phyloP scores from a whole-genome alignment of 2,888 invertebrate species.

The Gastrophysa polygoni region DNA sequence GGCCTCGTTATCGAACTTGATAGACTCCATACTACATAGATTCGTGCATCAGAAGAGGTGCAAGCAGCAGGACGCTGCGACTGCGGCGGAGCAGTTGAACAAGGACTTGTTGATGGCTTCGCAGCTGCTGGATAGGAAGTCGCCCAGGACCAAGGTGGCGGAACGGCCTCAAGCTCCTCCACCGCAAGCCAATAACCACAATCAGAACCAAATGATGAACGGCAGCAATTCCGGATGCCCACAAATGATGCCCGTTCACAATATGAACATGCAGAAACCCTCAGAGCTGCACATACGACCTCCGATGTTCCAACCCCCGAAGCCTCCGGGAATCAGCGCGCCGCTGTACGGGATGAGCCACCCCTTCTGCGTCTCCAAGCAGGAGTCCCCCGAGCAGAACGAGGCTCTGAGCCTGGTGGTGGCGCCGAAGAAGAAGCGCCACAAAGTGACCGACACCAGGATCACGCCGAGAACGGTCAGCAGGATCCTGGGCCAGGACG shows the following conservation, averaged over 20 bases:
- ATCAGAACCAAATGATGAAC: slow-evolving; percentile 53
- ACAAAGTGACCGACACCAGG: slow-evolving; percentile 95
- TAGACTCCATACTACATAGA: slow-evolving; percentile 86
- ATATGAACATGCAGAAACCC: slow-evolving; percentile 52
- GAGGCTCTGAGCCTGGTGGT: slow-evolving; percentile 95
- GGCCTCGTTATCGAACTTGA: slow-evolving; percentile 79
- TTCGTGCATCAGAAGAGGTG: slow-evolving; percentile 82
- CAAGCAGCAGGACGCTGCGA: slow-evolving; percentile 80
- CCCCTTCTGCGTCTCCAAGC: slow-evolving; percentile 67
- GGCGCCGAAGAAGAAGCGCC: slow-evolving; percentile 94
- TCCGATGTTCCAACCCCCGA: slow-evolving; percentile 85
- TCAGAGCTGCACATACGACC: slow-evolving; percentile 68
- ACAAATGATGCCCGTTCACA: slow-evolving; percentile 61
- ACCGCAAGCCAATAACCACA: slow-evolving; percentile 50
- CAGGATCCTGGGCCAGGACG: slow-evolving; percentile 81
- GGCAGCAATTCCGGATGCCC: slow-evolving; percentile 60
- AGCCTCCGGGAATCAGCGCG: slow-evolving; percentile 69
- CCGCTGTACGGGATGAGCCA: slow-evolving; percentile 66
- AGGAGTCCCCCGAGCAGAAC: slow-evolving; percentile 82
- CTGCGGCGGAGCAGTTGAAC: slow-evolving; percentile 80
- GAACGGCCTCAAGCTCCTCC: slow-evolving; percentile 63
- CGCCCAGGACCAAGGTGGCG: slow-evolving; percentile 77
- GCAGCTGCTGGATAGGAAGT: slow-evolving; percentile 82
- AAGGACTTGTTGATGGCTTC: slow-evolving; percentile 84
- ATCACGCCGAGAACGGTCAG: slow-evolving; percentile 91